These are phyloP conservation scores for Conger conger DNA, from an alignment of 2,113 vertebrate genomes.

Conservation along the genomic window DNA sequence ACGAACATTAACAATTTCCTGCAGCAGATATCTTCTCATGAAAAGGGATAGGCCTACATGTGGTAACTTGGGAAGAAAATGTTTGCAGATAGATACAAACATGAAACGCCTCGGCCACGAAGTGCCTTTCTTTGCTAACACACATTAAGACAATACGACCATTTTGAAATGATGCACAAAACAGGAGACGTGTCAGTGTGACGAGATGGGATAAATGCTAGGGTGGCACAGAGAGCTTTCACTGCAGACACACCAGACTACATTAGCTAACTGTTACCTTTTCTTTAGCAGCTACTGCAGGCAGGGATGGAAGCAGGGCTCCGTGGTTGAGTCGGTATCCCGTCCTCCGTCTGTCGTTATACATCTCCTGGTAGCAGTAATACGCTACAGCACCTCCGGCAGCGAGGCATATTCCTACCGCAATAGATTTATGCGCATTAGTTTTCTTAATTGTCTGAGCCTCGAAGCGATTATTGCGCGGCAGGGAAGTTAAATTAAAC, in stretches of 20 bases:
- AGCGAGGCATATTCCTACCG: conserved; percentile 37
- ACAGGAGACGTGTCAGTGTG: not conserved
- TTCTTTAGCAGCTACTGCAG: conserved; percentile 66
- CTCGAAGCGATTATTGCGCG: conserved; percentile 36
- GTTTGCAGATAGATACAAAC: no score
- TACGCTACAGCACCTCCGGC: conserved; percentile 62
- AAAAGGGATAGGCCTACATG: no score
- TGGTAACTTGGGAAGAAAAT: no score
- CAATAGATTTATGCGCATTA: conserved; percentile 22
- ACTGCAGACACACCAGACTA: not conserved
- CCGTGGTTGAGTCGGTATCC: conserved; percentile 38
- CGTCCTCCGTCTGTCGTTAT: conserved; percentile 40
- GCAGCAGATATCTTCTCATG: no score
- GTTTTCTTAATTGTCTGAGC: conserved; percentile 12
- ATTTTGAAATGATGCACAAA: not conserved
- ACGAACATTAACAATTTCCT: no score
- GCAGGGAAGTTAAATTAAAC: conserved; percentile 41
- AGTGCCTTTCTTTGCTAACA: not conserved
- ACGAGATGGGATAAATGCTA: not conserved
- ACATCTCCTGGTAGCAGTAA: conserved; percentile 52
- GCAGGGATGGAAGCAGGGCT: conserved; percentile 54
- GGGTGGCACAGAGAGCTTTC: not conserved
- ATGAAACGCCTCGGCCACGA: no score
- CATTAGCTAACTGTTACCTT: conserved; percentile 53
- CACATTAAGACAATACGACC: not conserved